Percentiles rank a stretch among this genome's conserved stretches.
phyloP scores from a whole-genome alignment of 2,113 vertebrate species.

The Xiphorhynchus elegans region DNA sequence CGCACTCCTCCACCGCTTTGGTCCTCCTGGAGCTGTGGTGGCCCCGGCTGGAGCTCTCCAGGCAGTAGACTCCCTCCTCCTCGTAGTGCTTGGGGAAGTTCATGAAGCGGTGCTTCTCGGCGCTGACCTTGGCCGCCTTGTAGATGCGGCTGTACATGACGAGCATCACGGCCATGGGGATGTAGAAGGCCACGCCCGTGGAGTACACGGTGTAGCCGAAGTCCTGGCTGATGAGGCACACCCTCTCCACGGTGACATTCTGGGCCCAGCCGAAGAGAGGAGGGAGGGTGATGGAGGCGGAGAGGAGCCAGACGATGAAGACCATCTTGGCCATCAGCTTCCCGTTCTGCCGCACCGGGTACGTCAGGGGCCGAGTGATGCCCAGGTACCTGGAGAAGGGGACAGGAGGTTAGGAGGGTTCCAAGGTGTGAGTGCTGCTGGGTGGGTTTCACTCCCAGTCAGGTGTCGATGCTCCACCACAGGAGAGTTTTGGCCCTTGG shows the following conservation, averaged over 20 bases:
- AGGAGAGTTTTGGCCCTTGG: too few relatives aligned
- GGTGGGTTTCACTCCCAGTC: accelerated
- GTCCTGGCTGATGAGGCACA: slow-evolving; percentile 80
- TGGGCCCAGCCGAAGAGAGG: slow-evolving; percentile 78
- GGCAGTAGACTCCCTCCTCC: slow-evolving; percentile 61
- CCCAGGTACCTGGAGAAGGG: slow-evolving; percentile 70
- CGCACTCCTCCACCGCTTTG: slow-evolving; percentile 69
- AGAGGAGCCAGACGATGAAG: slow-evolving; percentile 75
- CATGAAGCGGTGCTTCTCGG: slow-evolving; percentile 76
- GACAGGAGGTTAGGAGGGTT: not conserved
- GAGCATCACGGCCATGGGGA: slow-evolving; percentile 78
- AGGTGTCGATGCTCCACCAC: not conserved
- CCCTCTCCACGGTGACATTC: slow-evolving; percentile 71
- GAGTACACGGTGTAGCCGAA: slow-evolving; percentile 79
- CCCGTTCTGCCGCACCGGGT: slow-evolving; percentile 74
- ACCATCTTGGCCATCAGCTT: slow-evolving; percentile 81
- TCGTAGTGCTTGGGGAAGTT: slow-evolving; percentile 62
- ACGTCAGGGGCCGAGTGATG: slow-evolving; percentile 73
- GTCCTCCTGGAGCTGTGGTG: slow-evolving; percentile 57
- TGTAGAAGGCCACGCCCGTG: slow-evolving; percentile 78
- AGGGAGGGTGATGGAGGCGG: slow-evolving; percentile 76
- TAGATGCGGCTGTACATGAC: slow-evolving; percentile 79
- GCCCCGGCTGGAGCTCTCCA: slow-evolving; percentile 41
- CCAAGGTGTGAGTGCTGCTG: not conserved
- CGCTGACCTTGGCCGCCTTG: slow-evolving; percentile 73